A percentile compares a stretch with the other conserved stretches of the same genome.
Evolutionary conservation across 2,888 invertebrate genomes (phyloP).

Genomic region (Monoplex corrugatus): DNA sequence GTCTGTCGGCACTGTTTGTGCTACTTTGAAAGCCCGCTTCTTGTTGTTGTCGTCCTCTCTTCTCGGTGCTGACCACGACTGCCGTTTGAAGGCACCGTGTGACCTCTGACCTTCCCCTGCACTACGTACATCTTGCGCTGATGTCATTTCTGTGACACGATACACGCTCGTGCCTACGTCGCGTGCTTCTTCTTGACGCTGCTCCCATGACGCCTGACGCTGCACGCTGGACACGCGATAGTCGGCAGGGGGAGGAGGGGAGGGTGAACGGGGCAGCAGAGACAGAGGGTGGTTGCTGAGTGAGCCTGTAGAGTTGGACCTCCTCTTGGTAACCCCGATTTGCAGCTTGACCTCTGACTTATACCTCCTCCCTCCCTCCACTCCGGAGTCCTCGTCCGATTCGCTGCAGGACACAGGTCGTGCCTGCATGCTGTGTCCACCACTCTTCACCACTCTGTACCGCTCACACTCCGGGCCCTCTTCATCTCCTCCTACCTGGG

Average conservation of each 20-base stretch:
- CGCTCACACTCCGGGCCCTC: background rate
- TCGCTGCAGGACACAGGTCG: constrained; percentile 35
- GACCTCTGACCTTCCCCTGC: background rate
- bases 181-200: background rate
- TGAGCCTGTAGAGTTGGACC: constrained; percentile 42
- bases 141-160: constrained; percentile 61
- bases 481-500: background rate
- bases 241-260: background rate
- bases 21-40: background rate
- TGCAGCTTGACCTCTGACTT: constrained; percentile 48
- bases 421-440: constrained; percentile 30
- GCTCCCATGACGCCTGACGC: constrained; percentile 19
- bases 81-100: background rate
- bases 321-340: constrained; percentile 15
- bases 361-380: constrained; percentile 37
- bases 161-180: constrained; percentile 39
- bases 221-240: constrained; percentile 48
- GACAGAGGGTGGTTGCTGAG: background rate
- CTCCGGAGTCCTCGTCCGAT: constrained; percentile 40
- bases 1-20: background rate
- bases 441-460: constrained; percentile 9
- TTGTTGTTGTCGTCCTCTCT: constrained; percentile 3
- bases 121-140: background rate
- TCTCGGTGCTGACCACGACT: background rate
- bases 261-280: constrained; percentile 29